Percentiles rank a stretch among this genome's conserved stretches.
phyloP scores from a whole-genome alignment of 2,888 invertebrate species.

The Flexamia atlantica region DNA sequence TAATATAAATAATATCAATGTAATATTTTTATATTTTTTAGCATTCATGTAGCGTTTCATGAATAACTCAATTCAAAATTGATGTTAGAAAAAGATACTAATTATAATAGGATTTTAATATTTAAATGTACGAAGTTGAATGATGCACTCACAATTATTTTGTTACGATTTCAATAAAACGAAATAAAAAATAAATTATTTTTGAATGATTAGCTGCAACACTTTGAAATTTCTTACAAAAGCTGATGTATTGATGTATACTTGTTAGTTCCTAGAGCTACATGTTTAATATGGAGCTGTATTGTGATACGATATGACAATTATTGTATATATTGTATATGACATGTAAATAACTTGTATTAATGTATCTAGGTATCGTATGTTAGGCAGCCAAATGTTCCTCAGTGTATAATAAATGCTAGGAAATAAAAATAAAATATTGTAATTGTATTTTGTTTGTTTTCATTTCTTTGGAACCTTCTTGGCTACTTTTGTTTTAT shows the following conservation, averaged over 20 bases:
- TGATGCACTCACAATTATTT: too few relatives aligned
- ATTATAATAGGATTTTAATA: too few relatives aligned
- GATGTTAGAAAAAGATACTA: too few relatives aligned
- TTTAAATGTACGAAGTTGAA: too few relatives aligned
- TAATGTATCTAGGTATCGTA: conserved; percentile 19
- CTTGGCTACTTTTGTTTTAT: too few relatives aligned
- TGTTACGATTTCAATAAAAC: too few relatives aligned
- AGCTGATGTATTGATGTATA: not conserved
- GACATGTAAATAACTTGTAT: conserved; percentile 1
- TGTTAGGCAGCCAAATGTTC: conserved; percentile 20
- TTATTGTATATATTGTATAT: conserved; percentile 38
- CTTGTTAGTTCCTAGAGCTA: conserved; percentile 17
- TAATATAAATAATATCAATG: too few relatives aligned
- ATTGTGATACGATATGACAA: conserved; percentile 18
- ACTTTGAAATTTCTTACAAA: not conserved
- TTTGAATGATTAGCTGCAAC: not conserved
- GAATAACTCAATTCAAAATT: too few relatives aligned
- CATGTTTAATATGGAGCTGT: not conserved
- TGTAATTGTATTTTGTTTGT: not conserved
- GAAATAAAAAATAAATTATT: too few relatives aligned
- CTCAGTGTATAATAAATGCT: conserved; percentile 39
- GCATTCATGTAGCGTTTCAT: too few relatives aligned
- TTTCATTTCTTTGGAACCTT: not conserved
- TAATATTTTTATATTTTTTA: too few relatives aligned
- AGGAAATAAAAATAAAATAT: conserved; percentile 24